Percentiles rank a stretch among this genome's conserved stretches.
Evolutionary conservation across 2,113 vertebrate species (phyloP).

Genomic region (Poeciliopsis occidentalis): DNA sequence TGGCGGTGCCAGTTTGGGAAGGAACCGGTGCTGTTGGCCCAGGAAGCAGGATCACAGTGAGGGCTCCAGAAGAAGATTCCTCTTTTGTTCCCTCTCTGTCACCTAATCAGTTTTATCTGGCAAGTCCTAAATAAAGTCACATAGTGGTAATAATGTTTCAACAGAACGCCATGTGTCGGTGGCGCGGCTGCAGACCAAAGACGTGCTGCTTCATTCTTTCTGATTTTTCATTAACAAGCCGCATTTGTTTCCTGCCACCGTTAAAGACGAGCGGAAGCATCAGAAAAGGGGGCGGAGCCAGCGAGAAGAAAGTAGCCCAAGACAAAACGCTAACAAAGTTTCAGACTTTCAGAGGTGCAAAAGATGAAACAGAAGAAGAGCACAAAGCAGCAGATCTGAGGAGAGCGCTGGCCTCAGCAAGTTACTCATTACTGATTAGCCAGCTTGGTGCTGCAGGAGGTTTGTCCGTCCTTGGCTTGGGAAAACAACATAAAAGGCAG

Average conservation of each 20-base stretch:
- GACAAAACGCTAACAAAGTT: background rate
- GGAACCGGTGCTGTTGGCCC: conserved; percentile 65
- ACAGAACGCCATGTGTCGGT: conserved; percentile 80
- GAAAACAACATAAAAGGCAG: conserved; percentile 89
- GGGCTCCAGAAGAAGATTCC: conserved; percentile 66
- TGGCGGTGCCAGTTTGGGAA: conserved; percentile 28
- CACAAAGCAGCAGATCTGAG: conserved; percentile 67
- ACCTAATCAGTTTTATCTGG: conserved; percentile 79
- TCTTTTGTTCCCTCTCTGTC: conserved; percentile 74
- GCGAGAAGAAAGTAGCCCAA: conserved; percentile 14
- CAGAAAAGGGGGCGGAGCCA: conserved; percentile 3
- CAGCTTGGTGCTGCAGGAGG: conserved; percentile 77
- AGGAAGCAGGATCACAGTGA: conserved; percentile 56
- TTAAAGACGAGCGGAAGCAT: conserved; percentile 54
- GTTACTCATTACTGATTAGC: conserved; percentile 92
- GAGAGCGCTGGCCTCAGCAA: conserved; percentile 77
- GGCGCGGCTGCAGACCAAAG: conserved; percentile 58
- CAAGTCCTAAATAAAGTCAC: conserved; percentile 81
- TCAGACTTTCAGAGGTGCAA: background rate
- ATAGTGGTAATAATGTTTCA: conserved; percentile 84
- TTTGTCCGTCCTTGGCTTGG: conserved; percentile 89
- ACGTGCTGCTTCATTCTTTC: conserved; percentile 60
- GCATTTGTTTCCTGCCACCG: conserved; percentile 53
- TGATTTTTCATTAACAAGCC: conserved; percentile 59
- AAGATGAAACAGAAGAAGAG: conserved; percentile 37